These are phyloP conservation scores for Karalla daura DNA, from an alignment of 2,797 vertebrate species.

Conservation along the genomic window DNA sequence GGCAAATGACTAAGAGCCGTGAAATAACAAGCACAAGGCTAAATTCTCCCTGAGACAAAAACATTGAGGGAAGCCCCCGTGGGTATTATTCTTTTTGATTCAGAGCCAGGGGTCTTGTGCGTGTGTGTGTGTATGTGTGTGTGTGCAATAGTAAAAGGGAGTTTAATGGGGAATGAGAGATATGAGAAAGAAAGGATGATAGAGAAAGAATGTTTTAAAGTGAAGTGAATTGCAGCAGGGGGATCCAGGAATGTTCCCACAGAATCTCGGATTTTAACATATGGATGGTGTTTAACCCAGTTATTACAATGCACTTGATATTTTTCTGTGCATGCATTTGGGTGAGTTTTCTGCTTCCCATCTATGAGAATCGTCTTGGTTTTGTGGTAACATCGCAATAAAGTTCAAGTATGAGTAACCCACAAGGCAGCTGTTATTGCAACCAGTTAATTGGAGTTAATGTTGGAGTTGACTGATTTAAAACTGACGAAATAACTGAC, in stretches of 20 bases:
- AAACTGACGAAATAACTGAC: background rate
- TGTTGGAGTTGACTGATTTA: background rate
- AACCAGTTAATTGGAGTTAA: background rate
- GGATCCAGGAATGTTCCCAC: conserved; percentile 46
- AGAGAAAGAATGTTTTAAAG: conserved; percentile 28
- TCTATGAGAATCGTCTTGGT: background rate
- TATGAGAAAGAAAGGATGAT: conserved; percentile 46
- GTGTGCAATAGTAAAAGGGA: conserved; percentile 29
- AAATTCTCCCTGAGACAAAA: conserved; percentile 60
- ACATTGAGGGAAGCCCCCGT: conserved; percentile 53
- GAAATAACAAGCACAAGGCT: conserved; percentile 64
- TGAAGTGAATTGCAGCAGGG: conserved; percentile 39
- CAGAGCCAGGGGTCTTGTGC: conserved; percentile 48
- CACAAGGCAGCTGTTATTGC: conserved; percentile 4
- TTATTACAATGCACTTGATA: conserved; percentile 32
- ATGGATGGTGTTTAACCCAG: conserved; percentile 43
- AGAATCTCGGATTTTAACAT: conserved; percentile 36
- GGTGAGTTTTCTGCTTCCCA: conserved; percentile 1
- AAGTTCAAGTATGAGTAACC: background rate
- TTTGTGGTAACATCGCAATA: background rate
- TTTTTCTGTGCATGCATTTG: conserved; percentile 1
- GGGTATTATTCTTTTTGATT: conserved; percentile 66
- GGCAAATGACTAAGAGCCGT: conserved; percentile 49
- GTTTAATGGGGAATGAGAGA: conserved; percentile 50
- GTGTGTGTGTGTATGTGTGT: background rate